Evolutionary conservation across 2,888 invertebrate species (phyloP).

Genomic region (Eudemis profundana): DNA sequence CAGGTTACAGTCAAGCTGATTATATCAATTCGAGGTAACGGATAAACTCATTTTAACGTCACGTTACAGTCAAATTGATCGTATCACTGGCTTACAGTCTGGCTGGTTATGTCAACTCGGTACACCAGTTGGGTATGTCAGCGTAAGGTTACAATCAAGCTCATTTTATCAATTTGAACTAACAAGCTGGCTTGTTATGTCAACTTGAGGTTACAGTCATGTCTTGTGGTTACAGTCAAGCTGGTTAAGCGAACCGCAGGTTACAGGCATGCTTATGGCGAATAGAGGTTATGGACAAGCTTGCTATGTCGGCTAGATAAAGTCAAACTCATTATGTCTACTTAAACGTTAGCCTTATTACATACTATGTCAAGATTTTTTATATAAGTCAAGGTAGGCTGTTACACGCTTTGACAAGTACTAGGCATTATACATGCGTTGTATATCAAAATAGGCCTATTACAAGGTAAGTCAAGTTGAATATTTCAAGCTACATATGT

Average conservation of each 20-base stretch:
- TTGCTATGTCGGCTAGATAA: neutral
- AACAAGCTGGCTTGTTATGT: neutral
- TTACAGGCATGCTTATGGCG: neutral
- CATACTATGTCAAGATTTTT: neutral
- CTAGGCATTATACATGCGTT: neutral
- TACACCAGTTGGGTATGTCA: neutral
- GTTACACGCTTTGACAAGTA: constrained; percentile 3
- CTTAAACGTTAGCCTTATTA: constrained; percentile 4
- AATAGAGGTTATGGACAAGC: neutral
- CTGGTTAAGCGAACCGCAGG: too few species aligned
- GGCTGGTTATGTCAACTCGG: constrained; percentile 3
- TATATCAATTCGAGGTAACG: neutral
- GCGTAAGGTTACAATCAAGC: neutral
- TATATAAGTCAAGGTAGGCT: constrained; percentile 1
- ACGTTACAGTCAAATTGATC: neutral
- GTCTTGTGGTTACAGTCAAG: neutral
- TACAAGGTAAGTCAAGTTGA: neutral
- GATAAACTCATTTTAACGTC: neutral
- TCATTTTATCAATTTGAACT: neutral
- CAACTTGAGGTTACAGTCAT: neutral
- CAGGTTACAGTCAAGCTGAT: neutral
- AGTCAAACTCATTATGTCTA: neutral
- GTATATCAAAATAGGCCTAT: neutral
- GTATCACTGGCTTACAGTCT: too few species aligned
- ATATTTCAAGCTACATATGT: constrained; percentile 4